Base-by-base conservation (phyloP, 92 coral and sea anemone genomes). In the Metridium senile region DNA sequence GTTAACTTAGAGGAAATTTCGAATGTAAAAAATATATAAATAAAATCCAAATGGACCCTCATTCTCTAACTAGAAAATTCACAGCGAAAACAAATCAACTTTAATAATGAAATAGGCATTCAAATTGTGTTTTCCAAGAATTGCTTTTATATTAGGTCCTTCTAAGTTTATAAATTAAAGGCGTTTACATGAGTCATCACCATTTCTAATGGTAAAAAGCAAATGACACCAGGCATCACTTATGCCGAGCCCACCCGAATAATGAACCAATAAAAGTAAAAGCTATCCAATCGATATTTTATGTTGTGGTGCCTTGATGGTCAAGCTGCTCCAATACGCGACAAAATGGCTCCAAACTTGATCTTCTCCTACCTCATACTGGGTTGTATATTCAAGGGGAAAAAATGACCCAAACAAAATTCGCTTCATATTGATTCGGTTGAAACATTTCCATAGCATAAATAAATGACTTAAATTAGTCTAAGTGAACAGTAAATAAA, bases 241-340 rank as follows among this genome's bases (percentile, higher is more conserved):
- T 73, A 73, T 46, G 52, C 33, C 25, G 67, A n/a, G 11, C 78
- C 68, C 47, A 73, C 64, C 64, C 68, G 77, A 26, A 27, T 8
- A 18, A 54, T 32, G 32, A 31, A 1, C 78, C 78, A 73, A 73
- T 73, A 30, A 25, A 13, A 9, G 43, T 19, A 13, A 31, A 33
- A 29, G 78, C 33, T 30, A 21, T 28, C 61, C 25, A 58, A 26
- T 58, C 77, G 63, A 73, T 73, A 49, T 39, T 26, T 57, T 61
- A 57, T 73, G 78, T 73, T 73, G 22, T 73, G 78, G 68, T 33
- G 78, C 68, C 78, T 73, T 23, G 1, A 26, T 19, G 78, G 78
- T 67, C 66, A 73, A 73, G 78, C 68, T 73, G 67, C 54, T 57
- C 51, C 78, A 62, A 73, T 73, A 4, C 32, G 43, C 78, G 78